Evolutionary conservation across 23 tunicate species (phyloP), one percentile per base, ranked within the genome.

Genomic region (Botrylloides violaceus): DNA sequence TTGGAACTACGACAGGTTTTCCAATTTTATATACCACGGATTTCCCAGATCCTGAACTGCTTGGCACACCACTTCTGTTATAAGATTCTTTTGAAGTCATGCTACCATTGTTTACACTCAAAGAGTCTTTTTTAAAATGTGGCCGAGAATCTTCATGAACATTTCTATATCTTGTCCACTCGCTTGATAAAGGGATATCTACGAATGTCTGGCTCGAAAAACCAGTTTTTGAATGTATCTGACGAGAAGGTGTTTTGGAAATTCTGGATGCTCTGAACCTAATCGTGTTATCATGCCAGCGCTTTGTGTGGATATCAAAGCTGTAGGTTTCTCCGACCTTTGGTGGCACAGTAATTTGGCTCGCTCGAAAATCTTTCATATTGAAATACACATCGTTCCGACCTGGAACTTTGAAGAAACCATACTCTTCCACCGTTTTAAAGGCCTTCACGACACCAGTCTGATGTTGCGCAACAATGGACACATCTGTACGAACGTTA

Each of bases 361-460:
- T 26, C 37, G 49, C 65, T 5, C 62, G 65, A 15, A 86, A 36
- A 0, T 35, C 23, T 1, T 59, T 66, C 9, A 75, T 28, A 70
- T 75, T 80, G 29, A 86, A 71, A 66, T 79, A 86, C 1, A 83
- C 81, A 58, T 80, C 81, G 32, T 49, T 36, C 24, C 49, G 23
- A 29, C 43, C 72, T 50, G 65, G 60, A 34, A 78, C 59, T 23
- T 12, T 1, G 18, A 80, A 78, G 61, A 81, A 86, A 15, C 94
- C 94, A 75, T 66, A 86, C 18, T 61, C 50, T 58, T 83, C 76
- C n/a, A 70, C 78, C 30, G 23, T 61, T 29, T 35, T 71, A 62
- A 34, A 83, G 72, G 72, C 61, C 2, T 19, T 32, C 2, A 83
- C 82, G n/a, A 34, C 34, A 35, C 43, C 70, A 58, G 25, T 28